Evolutionary conservation across 2,888 invertebrate genomes (phyloP), one percentile per base, ranked within the genome.

Genomic region (Cerastis rubricosa): DNA sequence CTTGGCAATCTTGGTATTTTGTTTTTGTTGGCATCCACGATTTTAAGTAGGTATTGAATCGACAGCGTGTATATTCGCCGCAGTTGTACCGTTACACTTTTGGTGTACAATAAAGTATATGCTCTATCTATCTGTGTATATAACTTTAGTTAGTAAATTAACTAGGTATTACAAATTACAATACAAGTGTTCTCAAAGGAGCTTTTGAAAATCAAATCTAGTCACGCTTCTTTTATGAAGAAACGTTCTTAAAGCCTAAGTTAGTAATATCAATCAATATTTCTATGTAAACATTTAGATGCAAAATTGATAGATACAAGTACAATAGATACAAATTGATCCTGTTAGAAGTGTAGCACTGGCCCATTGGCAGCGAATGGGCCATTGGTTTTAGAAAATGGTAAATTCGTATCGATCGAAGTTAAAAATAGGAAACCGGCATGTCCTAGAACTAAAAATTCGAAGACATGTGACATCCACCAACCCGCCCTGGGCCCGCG

Each of bases 1-100:
- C 35, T 57, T 49, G 45, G 54, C 17, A 51, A 71, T 61, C 12
- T 72, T 51, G 22, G 25, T 8, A 57, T 61, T 19, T 76, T 47
- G 69, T 45, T 61, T 63, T 76, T 43, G 17, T 29, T 47, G 25
- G 35, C 5, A 40, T 49, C 25, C 25, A 22, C 29, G 22, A 54
- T 29, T 29, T 22, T 29, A n/a, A 29, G 29, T 11, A 67, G 7
- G 35, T 57, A 74, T 35, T 19, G 47, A 35, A 57, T 25, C 19
- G 22, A 57, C n/a, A 57, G 9, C 3, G 40, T 43, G 64, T 8
- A 19, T 11, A n/a, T 64, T 14, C 22, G 64, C 14, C n/a, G 14
- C 63, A 5, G 14, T 64, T 35, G 61, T 61, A 19, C 0, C 9
- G 35, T 29, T 35, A 35, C 59, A 19, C 19, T 61, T 61, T 11